Evolutionary conservation across 2,113 vertebrate species (phyloP).

Genomic region (Hucho hucho): DNA sequence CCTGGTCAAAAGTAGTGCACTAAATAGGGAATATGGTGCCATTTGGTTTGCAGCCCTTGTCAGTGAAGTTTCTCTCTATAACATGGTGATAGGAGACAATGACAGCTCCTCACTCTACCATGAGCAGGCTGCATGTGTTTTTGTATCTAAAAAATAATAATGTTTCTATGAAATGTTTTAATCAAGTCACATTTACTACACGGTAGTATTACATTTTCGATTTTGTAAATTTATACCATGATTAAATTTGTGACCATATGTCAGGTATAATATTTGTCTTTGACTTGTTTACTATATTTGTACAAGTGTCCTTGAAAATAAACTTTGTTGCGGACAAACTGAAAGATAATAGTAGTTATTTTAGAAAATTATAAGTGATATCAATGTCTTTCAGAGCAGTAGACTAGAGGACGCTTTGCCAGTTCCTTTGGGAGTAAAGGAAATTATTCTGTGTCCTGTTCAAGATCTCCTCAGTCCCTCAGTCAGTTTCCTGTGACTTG

Average conservation of each 20-base stretch:
- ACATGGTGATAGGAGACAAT: not conserved
- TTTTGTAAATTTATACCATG: not conserved
- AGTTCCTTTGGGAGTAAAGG: too few species aligned
- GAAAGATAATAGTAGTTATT: not conserved
- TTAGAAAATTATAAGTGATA: not conserved
- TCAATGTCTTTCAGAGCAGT: too few species aligned
- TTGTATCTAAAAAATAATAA: not conserved
- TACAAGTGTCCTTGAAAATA: not conserved
- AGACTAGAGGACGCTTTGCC: too few species aligned
- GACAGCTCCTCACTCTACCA: not conserved
- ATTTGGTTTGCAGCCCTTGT: not conserved
- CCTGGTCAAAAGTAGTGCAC: too few species aligned
- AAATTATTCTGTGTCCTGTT: too few species aligned
- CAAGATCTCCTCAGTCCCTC: too few species aligned
- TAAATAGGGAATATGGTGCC: too few species aligned
- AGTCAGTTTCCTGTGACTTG: not conserved
- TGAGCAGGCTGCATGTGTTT: slow-evolving; percentile 1
- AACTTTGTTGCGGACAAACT: not conserved
- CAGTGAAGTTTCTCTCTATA: not conserved
- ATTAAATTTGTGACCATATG: not conserved
- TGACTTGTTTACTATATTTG: not conserved
- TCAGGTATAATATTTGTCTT: not conserved
- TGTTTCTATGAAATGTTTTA: slow-evolving; percentile 53
- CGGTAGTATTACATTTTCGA: slow-evolving; percentile 2
- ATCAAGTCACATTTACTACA: slow-evolving; percentile 18